These are phyloP conservation scores for Drosophila birchii DNA, from an alignment of 2,888 invertebrate genomes.

Conservation along the genomic window DNA sequence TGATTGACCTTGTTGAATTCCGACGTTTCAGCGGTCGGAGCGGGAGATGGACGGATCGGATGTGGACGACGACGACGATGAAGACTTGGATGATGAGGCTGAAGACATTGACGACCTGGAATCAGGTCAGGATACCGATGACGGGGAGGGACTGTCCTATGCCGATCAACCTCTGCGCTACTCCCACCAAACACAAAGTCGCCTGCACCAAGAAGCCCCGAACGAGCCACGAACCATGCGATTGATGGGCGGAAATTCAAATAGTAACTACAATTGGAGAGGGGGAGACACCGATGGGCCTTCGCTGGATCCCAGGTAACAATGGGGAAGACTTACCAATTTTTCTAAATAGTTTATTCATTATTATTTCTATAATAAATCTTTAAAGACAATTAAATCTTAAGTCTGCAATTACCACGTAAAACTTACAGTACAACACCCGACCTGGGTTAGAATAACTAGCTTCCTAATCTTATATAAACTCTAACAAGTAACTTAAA, in stretches of 20 bases:
- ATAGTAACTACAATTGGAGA: slow-evolving; percentile 58
- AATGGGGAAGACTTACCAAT: slow-evolving; percentile 13
- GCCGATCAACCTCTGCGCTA: slow-evolving; percentile 83
- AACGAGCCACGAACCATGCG: slow-evolving; percentile 82
- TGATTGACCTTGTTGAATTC: not conserved
- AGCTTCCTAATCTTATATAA: too few species aligned
- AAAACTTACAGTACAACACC: not conserved
- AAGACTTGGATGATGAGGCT: slow-evolving; percentile 76
- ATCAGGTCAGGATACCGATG: slow-evolving; percentile 73
- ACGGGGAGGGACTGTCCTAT: slow-evolving; percentile 79
- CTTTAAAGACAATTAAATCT: too few species aligned
- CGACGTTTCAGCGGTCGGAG: slow-evolving; percentile 62
- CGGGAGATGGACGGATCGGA: slow-evolving; percentile 75
- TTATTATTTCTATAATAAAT: not conserved
- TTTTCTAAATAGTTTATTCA: not conserved
- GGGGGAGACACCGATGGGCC: slow-evolving; percentile 65
- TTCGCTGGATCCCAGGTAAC: slow-evolving; percentile 84
- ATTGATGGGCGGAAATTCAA: slow-evolving; percentile 73
- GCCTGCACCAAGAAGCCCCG: slow-evolving; percentile 82
- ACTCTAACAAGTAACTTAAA: too few species aligned
- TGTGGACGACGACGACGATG: slow-evolving; percentile 72
- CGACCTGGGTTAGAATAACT: not conserved
- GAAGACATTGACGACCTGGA: slow-evolving; percentile 77
- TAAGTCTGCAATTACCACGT: not conserved
- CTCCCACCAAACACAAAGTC: slow-evolving; percentile 82